Evolutionary conservation across 2,888 invertebrate genomes (phyloP).

Genomic region (Gnatocerus cornutus): DNA sequence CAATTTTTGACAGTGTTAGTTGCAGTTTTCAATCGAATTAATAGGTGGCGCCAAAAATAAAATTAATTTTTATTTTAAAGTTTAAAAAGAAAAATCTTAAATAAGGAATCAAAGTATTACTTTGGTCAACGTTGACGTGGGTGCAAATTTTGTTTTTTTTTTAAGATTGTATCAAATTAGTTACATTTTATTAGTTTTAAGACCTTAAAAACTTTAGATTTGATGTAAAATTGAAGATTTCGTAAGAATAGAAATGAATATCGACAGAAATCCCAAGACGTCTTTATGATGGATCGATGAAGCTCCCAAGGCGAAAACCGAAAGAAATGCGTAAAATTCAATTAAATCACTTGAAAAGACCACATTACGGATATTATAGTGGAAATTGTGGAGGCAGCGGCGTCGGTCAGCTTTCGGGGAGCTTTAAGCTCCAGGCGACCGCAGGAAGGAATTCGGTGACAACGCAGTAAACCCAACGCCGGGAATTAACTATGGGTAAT

Average conservation of each 20-base stretch:
- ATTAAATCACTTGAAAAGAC: constrained; percentile 21
- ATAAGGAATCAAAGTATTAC: too few relatives aligned
- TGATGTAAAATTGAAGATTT: too few relatives aligned
- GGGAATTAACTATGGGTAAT: constrained; percentile 55
- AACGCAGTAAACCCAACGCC: constrained; percentile 50
- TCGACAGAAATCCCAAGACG: neutral
- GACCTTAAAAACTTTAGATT: too few relatives aligned
- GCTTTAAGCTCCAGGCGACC: constrained; percentile 39
- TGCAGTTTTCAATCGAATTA: too few relatives aligned
- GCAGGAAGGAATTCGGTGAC: constrained; percentile 55
- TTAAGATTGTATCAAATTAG: too few relatives aligned
- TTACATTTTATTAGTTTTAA: too few relatives aligned
- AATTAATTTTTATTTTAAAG: too few relatives aligned
- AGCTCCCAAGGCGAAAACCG: neutral
- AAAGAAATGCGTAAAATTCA: constrained; percentile 30
- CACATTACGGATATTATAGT: constrained; percentile 28
- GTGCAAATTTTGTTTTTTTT: too few relatives aligned
- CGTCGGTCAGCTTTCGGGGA: constrained; percentile 31
- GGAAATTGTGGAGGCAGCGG: constrained; percentile 29
- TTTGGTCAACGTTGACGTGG: too few relatives aligned
- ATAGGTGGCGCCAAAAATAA: too few relatives aligned
- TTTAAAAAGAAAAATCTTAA: too few relatives aligned
- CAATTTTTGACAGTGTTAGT: too few relatives aligned
- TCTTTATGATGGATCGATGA: constrained; percentile 1
- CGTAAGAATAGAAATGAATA: neutral